Evolutionary conservation across 2,888 invertebrate genomes (phyloP), one percentile per base, ranked within the genome.

Genomic region (Pyrrhia umbra): DNA sequence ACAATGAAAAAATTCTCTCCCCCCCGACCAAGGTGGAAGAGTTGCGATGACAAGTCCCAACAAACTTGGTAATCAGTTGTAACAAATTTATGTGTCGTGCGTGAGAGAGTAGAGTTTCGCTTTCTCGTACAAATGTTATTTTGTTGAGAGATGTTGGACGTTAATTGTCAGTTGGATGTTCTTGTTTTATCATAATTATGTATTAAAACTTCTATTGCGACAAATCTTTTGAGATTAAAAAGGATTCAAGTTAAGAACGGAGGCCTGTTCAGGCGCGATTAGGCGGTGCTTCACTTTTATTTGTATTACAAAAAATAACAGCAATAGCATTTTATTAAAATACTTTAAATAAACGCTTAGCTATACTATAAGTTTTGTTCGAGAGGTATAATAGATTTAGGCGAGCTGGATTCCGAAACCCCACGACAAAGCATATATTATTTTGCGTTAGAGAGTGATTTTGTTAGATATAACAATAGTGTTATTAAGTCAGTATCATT

Each of bases 1-100:
- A 92, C 91, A 93, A 93, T 92, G 90, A 92, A 92, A 93, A 93
- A 93, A 89, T 83, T 89, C 83, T 80, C 69, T 61, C 60, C 64
- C 85, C 84, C 86, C 82, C 78, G 71, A 77, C 81, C 70, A 87
- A 91, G 92, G 91, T 92, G 81, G 92, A 93, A 93, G 92, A 92
- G 93, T 94, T 92, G 92, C 77, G 93, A 91, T 92, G 94, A 94
- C 92, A 94, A 91, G 88, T 90, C 85, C 85, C 83, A 87, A 82
- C 86, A 85, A 93, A 94, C 87, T 94, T 93, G 85, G 89, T 94
- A 93, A 94, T 94, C 93, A 93, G 92, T 91, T 92, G 90, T 91
- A 91, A 93, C 91, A 87, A 93, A 94, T 93, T 94, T 94, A 94
- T 92, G 91, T 89, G 81, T 81, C 77, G 90, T 86, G 92, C 93